Conservation (phyloP, 1,140 invertebrate genomes). For the Zaprionus lachaisei region DNA sequence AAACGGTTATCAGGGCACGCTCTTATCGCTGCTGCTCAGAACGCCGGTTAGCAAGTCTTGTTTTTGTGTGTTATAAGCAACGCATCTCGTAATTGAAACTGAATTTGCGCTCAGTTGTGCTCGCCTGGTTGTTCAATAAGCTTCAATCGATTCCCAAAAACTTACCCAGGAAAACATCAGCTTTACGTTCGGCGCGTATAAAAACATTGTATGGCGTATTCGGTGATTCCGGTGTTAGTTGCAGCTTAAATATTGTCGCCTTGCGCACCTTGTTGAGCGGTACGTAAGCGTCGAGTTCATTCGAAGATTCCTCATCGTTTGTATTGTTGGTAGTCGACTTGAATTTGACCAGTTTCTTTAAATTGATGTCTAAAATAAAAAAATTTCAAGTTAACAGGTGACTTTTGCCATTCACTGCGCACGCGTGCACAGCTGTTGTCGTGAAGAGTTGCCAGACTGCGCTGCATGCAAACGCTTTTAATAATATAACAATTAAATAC, state of each 20-base stretch:
- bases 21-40: constrained; percentile 33
- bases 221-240: constrained; percentile 60
- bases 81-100: constrained; percentile 28
- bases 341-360: constrained; percentile 78
- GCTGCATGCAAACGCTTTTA: background rate
- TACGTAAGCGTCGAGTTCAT: constrained; percentile 77
- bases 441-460: constrained; percentile 30
- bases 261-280: constrained; percentile 78
- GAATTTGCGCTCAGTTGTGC: constrained; percentile 44
- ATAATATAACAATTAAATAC: constrained; percentile 16
- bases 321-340: constrained; percentile 45
- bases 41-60: constrained; percentile 18
- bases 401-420: constrained; percentile 39
- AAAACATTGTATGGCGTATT: constrained; percentile 67
- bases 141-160: constrained; percentile 16
- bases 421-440: constrained; percentile 24
- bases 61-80: constrained; percentile 11
- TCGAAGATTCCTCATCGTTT: constrained; percentile 9
- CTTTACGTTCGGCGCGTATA: constrained; percentile 78
- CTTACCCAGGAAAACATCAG: constrained; percentile 80
- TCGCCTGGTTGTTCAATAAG: constrained; percentile 33
- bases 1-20: constrained; percentile 59
- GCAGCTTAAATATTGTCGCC: constrained; percentile 66
- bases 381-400: constrained; percentile 48
- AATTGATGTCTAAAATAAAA: constrained; percentile 69